Conservation (phyloP, 2,888 invertebrate genomes). For the Callinectes sapidus region DNA sequence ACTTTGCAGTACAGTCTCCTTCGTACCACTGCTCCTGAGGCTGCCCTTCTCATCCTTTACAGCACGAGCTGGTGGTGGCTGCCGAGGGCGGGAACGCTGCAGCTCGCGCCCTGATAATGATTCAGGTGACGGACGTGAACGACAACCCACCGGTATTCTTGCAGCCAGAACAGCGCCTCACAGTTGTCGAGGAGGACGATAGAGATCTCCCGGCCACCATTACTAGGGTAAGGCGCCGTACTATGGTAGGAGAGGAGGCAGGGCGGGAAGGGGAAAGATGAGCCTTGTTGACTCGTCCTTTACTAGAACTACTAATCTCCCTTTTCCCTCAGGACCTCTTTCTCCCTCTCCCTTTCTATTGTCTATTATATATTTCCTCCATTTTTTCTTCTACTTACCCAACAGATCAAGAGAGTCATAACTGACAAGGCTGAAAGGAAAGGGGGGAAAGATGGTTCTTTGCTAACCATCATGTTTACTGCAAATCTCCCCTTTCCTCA, state of each 20-base stretch:
- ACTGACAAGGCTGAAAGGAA: no score
- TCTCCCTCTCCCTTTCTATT: neutral
- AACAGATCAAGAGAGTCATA: no score
- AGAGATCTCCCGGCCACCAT: conserved; percentile 58
- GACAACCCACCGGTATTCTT: conserved; percentile 63
- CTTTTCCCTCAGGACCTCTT: neutral
- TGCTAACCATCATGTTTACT: no score
- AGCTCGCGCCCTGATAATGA: conserved; percentile 50
- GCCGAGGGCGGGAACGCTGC: conserved; percentile 44
- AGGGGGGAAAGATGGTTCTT: no score
- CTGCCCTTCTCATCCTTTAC: neutral
- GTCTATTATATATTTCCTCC: neutral
- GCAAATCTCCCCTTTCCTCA: neutral
- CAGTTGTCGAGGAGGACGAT: conserved; percentile 64
- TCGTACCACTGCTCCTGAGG: neutral
- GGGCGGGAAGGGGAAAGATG: neutral
- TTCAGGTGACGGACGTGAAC: conserved; percentile 59
- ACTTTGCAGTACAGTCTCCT: neutral
- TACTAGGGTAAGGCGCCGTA: conserved; percentile 41
- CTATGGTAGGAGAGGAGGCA: neutral
- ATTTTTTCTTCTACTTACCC: neutral
- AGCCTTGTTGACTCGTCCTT: neutral
- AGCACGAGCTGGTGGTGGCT: conserved; percentile 66
- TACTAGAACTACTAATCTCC: neutral
- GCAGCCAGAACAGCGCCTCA: conserved; percentile 53